These are phyloP conservation scores for Theocolax elegans DNA, from an alignment of 1,140 invertebrate species.

Conservation along the genomic window DNA sequence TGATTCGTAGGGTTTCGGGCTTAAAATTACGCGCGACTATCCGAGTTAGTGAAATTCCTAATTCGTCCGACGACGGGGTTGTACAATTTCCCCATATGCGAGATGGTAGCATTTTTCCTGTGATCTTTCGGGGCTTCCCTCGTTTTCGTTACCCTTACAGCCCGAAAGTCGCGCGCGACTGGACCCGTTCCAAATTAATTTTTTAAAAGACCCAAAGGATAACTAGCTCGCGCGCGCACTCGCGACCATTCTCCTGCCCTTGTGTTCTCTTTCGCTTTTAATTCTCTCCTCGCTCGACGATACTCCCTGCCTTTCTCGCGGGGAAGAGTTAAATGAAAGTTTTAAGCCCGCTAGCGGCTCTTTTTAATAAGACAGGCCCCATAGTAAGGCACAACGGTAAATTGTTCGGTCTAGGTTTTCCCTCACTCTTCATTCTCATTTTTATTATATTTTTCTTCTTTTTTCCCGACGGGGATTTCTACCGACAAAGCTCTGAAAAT, in stretches of 20 bases:
- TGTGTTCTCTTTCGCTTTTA: conserved; percentile 39
- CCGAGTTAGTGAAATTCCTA: conserved; percentile 68
- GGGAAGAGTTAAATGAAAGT: conserved; percentile 44
- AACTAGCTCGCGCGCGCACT: not conserved
- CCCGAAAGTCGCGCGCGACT: conserved; percentile 56
- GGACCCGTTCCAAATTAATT: conserved; percentile 67
- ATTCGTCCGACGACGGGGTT: conserved; percentile 56
- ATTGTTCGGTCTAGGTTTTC: conserved; percentile 25
- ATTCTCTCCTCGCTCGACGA: conserved; percentile 32
- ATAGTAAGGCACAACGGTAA: conserved; percentile 34
- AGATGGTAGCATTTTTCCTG: conserved; percentile 63
- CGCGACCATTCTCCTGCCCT: not conserved
- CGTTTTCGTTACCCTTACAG: conserved; percentile 26
- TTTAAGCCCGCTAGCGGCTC: conserved; percentile 37
- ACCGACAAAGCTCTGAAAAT: not conserved
- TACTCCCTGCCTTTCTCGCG: conserved; percentile 9
- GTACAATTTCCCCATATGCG: conserved; percentile 44
- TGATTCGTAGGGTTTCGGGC: conserved; percentile 67
- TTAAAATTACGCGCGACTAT: conserved; percentile 69
- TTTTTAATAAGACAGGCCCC: conserved; percentile 43
- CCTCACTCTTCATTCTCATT: not conserved
- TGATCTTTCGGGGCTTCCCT: conserved; percentile 65
- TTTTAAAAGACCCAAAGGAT: conserved; percentile 60
- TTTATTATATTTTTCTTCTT: not conserved
- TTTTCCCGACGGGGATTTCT: not conserved